Evolutionary conservation across 2,888 invertebrate genomes (phyloP).

Genomic region (Platycnemis pennipes): DNA sequence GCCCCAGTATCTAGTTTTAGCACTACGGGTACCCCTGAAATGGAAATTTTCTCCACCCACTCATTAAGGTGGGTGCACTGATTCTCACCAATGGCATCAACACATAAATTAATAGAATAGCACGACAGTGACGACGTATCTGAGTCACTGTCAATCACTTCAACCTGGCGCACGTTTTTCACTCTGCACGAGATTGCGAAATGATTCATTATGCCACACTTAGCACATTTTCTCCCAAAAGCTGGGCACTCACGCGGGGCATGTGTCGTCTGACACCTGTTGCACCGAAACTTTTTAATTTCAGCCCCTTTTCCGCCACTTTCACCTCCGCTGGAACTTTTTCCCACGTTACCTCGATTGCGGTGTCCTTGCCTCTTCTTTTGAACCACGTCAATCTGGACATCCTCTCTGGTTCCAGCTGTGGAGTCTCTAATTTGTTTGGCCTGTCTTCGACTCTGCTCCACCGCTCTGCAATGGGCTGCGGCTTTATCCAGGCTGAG

Average conservation of each 20-base stretch:
- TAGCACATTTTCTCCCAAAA: not conserved
- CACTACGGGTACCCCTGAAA: not conserved
- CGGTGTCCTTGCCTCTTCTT: not conserved
- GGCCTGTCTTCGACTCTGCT: not conserved
- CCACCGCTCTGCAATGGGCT: too few relatives aligned
- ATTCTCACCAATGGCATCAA: not conserved
- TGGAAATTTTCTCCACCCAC: not conserved
- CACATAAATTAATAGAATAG: not conserved
- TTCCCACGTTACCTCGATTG: not conserved
- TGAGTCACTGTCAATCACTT: not conserved
- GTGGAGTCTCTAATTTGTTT: not conserved
- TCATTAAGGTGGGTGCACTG: not conserved
- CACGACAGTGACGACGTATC: not conserved
- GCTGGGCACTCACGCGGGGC: not conserved
- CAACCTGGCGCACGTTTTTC: not conserved
- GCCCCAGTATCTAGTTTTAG: not conserved
- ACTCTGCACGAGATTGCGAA: not conserved
- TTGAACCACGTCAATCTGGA: not conserved
- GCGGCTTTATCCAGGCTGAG: not conserved
- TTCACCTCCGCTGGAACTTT: too few relatives aligned
- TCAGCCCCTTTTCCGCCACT: not conserved
- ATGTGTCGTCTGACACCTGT: not conserved
- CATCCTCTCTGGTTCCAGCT: not conserved
- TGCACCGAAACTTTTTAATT: not conserved
- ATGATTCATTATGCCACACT: not conserved